Conservation (phyloP, 2,113 vertebrate species). For the Amphiprion percula region DNA sequence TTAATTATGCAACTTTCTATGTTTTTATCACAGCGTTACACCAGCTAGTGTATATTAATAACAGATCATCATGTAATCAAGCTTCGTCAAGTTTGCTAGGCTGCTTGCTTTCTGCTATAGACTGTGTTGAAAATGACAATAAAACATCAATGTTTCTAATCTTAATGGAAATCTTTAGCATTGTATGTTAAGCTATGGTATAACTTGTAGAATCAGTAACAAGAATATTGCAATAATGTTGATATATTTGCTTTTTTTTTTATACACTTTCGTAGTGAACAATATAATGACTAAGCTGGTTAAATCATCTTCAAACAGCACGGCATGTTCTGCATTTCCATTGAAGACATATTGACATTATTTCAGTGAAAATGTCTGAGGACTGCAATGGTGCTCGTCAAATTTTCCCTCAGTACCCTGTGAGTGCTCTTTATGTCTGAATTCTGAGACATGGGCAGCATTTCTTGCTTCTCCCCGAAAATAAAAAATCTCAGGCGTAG, state of each 20-base stretch:
- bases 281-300: no score
- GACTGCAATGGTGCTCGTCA: background rate
- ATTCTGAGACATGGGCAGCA: conserved; percentile 11
- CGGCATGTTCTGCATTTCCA: background rate
- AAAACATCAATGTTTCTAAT: no score
- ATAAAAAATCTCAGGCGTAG: conserved; percentile 33
- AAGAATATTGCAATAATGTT: background rate
- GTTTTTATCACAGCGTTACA: background rate
- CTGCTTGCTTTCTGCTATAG: no score
- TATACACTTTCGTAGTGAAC: background rate
- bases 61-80: no score
- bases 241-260: background rate
- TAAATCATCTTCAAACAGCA: background rate
- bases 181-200: no score
- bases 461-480: conserved; percentile 16
- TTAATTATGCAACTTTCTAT: background rate
- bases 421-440: conserved; percentile 12
- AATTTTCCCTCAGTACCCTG: background rate
- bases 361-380: conserved; percentile 7
- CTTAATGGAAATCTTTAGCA: no score
- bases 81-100: no score
- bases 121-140: no score
- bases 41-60: background rate
- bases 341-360: background rate
- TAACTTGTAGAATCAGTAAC: background rate